phyloP scores from a whole-genome alignment of 2,888 invertebrate species.

The Spilosoma lubricipeda region DNA sequence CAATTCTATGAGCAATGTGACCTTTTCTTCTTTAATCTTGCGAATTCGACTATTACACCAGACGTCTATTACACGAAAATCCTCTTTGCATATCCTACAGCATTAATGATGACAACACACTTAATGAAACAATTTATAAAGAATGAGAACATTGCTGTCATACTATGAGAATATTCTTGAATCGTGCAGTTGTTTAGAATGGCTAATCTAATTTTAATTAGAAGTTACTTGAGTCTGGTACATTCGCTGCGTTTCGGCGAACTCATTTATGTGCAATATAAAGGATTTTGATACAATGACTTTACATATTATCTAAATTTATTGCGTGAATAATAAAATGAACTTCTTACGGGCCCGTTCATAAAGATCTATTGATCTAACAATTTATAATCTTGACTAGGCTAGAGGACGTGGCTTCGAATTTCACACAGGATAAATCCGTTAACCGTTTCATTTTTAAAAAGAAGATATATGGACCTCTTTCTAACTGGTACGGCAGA shows the following conservation, averaged over 20 bases:
- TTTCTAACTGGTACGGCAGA: too few species aligned
- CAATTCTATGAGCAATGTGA: background rate
- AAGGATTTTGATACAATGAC: background rate
- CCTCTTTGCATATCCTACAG: background rate
- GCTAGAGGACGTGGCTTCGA: too few species aligned
- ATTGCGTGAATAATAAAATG: background rate
- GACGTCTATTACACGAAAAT: background rate
- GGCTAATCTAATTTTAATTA: slow-evolving; percentile 22
- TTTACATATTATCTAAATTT: background rate
- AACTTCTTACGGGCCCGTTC: background rate
- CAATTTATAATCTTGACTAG: too few species aligned
- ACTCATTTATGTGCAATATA: slow-evolving; percentile 9
- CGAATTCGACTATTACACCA: background rate
- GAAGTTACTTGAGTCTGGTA: slow-evolving; percentile 5
- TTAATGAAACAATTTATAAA: slow-evolving; percentile 35
- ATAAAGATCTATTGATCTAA: background rate
- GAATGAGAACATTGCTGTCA: slow-evolving; percentile 9
- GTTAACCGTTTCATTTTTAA: too few species aligned
- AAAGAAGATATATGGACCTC: too few species aligned
- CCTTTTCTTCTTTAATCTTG: background rate
- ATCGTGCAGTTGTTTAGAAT: slow-evolving; percentile 14
- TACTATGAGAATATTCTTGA: slow-evolving; percentile 17
- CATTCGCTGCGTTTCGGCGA: slow-evolving; percentile 3
- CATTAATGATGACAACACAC: slow-evolving; percentile 32
- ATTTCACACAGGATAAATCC: too few species aligned